Evolutionary conservation across 2,113 vertebrate species (phyloP).

Genomic region (Acrocephalus kingi): DNA sequence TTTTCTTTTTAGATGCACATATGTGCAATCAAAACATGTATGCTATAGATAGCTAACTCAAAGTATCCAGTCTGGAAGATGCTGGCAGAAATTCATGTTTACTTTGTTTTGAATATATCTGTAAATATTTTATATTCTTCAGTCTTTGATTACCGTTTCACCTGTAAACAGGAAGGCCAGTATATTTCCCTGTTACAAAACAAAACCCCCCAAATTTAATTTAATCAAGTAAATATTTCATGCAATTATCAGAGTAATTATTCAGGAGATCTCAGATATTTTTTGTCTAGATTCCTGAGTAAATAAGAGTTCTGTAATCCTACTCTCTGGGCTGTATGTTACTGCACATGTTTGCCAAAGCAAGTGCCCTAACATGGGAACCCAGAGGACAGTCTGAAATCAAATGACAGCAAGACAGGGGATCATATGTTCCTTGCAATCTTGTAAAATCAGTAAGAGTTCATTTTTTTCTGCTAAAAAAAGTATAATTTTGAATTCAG

Average conservation of each 20-base stretch:
- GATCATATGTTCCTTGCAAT: background rate
- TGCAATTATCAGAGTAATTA: background rate
- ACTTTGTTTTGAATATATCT: background rate
- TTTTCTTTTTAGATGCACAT: background rate
- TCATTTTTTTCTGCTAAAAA: background rate
- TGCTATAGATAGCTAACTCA: background rate
- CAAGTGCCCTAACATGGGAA: background rate
- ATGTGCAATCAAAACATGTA: background rate
- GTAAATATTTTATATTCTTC: background rate
- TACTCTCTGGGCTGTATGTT: background rate
- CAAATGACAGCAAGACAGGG: fast-evolving
- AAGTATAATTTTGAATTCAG: background rate
- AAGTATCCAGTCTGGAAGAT: background rate
- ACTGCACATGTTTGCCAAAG: background rate
- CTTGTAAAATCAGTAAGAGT: background rate
- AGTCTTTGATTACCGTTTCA: background rate
- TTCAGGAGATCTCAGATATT: background rate
- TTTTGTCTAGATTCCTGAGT: background rate
- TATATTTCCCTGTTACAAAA: background rate
- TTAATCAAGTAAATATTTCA: background rate
- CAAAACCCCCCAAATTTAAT: fast-evolving
- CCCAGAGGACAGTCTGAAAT: background rate
- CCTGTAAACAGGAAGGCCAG: background rate
- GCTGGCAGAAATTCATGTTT: background rate
- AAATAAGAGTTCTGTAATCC: background rate